Evolutionary conservation across 2,113 vertebrate genomes (phyloP).

Genomic region (Theristicus caerulescens): DNA sequence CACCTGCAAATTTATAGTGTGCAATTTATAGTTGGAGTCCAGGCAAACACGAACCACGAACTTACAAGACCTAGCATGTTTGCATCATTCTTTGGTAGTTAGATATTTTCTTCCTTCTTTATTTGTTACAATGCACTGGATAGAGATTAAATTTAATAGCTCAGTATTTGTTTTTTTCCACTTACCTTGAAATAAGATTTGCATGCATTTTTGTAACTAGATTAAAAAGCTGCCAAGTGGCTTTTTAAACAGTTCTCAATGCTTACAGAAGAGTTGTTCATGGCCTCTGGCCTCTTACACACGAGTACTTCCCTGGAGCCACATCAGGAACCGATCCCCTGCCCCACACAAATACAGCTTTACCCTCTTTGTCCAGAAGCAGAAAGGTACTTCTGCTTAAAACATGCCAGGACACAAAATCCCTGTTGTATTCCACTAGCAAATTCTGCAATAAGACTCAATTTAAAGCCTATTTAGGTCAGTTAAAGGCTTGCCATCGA

Average conservation of each 20-base stretch:
- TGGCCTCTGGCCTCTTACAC: not conserved
- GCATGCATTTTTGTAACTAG: slow-evolving; percentile 9
- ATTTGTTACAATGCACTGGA: not conserved
- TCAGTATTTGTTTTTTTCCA: not conserved
- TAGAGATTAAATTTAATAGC: not conserved
- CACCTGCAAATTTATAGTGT: not conserved
- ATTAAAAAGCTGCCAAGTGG: not conserved
- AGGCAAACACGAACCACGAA: not conserved
- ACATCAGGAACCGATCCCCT: not conserved
- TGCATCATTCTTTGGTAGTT: not conserved
- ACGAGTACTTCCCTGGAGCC: not conserved
- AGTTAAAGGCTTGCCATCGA: not conserved
- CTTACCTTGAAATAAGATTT: slow-evolving; percentile 27
- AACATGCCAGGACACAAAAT: not conserved
- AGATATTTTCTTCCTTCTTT: not conserved
- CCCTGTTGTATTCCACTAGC: not conserved
- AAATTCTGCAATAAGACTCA: not conserved
- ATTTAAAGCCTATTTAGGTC: slow-evolving; percentile 7
- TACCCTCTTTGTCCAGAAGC: not conserved
- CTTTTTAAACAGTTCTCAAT: not conserved
- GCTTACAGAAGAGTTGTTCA: not conserved
- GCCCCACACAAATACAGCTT: not conserved
- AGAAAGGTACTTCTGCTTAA: not conserved
- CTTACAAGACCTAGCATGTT: not conserved
- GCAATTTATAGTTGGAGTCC: not conserved